Evolutionary conservation across 2,113 vertebrate species (phyloP), one percentile per base, ranked within the genome.

Genomic region (Oncorhynchus gorbuscha): DNA sequence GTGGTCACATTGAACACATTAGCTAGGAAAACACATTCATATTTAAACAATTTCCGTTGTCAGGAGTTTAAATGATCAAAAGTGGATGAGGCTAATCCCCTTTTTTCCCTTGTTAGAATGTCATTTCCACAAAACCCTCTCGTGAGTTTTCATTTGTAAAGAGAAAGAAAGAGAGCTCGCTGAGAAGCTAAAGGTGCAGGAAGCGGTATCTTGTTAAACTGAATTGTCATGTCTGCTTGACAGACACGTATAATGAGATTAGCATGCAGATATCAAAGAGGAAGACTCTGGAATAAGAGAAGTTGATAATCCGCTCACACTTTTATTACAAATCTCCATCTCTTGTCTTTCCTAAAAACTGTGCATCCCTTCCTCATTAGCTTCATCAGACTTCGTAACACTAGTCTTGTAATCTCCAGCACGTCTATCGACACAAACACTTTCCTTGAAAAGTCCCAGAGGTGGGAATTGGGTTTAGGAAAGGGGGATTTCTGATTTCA

Each of bases 231-330:
- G 80, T 91, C 83, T 88, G 84, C 79, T 84, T 91, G 90, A 92
- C 89, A 89, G 91, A 89, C 88, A 86, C 77, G 88, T 90, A 85
- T 88, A 91, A 92, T 91, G 87, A 91, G 91, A 91, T 91, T 90
- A 93, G 81, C 64, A 16, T 76, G 74, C 75, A 84, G 72, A 62
- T 85, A 88, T 90, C 79, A 86, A 83, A 88, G 82, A 84, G 69
- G 84, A 90, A 85, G 89, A 85, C 86, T 83, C 85, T 79, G 85
- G 86, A 89, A 83, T 83, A 80, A 85, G 86, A 85, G 76, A 80
- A 51, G 71, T 67, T 45, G 26, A 76, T 92, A 89, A 91, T 91
- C 88, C 78, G 75, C 87, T 89, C 80, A 79, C 76, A 79, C 81
- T 79, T 87, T 84, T 81, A 81, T 73, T 78, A 76, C 83, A 86